A percentile compares a stretch with the other conserved stretches of the same genome.
Evolutionary conservation across 2,113 vertebrate species (phyloP).

Genomic region (Orientallactaga bullata): DNA sequence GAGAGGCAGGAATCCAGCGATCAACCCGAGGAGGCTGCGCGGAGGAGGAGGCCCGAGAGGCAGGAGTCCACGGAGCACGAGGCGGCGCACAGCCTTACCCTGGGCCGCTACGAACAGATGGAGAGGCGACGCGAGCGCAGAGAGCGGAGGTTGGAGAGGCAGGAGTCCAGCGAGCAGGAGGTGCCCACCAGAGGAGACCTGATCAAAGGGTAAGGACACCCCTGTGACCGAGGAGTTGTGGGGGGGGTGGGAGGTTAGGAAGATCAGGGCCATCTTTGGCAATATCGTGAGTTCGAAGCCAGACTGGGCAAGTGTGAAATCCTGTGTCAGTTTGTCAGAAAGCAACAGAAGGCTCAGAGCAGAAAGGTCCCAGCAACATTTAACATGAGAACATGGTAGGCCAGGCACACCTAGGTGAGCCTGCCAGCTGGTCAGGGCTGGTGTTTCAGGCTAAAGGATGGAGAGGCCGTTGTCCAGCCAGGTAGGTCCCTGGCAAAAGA

Average conservation of each 20-base stretch:
- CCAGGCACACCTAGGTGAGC: not conserved
- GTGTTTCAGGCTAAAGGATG: not conserved
- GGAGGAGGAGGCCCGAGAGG: conserved; percentile 89
- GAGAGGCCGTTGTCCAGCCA: not conserved
- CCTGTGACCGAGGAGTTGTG: not conserved
- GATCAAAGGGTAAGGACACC: conserved; percentile 62
- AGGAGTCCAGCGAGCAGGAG: conserved; percentile 95
- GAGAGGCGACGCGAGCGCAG: conserved; percentile 91
- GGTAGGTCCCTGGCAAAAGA: not conserved
- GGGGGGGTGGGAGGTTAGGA: not conserved
- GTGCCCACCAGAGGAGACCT: conserved; percentile 76
- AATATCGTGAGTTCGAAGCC: not conserved
- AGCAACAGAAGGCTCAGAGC: too few species aligned
- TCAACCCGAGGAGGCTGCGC: conserved; percentile 87
- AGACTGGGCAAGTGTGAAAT: not conserved
- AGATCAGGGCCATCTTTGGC: not conserved
- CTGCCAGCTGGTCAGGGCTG: not conserved
- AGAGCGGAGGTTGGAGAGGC: conserved; percentile 88
- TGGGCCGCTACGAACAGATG: conserved; percentile 84
- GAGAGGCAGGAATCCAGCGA: conserved; percentile 69
- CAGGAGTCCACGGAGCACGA: conserved; percentile 90
- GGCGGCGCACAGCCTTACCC: conserved; percentile 78
- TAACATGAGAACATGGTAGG: too few species aligned
- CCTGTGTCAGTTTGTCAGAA: not conserved
- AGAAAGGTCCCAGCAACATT: too few species aligned